phyloP scores from a whole-genome alignment of 2,113 vertebrate genomes.

The Asarcornis scutulata region DNA sequence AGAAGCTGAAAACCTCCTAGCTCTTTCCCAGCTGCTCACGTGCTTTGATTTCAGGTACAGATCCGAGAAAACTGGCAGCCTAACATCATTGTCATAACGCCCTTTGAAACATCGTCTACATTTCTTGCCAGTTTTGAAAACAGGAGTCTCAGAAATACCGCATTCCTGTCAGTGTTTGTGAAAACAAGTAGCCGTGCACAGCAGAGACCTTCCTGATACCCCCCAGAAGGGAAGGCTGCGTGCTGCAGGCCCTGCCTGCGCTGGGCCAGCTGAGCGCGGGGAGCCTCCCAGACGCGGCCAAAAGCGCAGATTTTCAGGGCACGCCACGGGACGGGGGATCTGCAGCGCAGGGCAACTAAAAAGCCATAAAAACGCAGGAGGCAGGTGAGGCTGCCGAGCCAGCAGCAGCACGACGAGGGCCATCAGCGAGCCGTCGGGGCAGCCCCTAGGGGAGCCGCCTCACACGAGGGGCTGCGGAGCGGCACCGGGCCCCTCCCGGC shows the following conservation, averaged over 20 bases:
- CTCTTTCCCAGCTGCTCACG: neutral
- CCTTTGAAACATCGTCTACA: neutral
- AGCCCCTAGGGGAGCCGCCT: neutral
- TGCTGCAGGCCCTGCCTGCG: fast-evolving
- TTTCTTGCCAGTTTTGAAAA: neutral
- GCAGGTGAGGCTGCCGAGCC: fast-evolving
- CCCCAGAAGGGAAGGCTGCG: fast-evolving
- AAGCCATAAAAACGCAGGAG: fast-evolving
- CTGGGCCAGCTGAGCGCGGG: fast-evolving
- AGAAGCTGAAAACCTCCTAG: neutral
- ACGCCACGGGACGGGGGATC: fast-evolving
- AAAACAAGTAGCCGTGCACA: fast-evolving
- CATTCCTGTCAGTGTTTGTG: fast-evolving
- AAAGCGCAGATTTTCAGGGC: fast-evolving
- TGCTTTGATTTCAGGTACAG: neutral
- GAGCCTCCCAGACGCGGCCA: fast-evolving
- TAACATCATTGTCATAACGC: fast-evolving
- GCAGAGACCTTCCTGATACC: fast-evolving
- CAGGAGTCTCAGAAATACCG: neutral
- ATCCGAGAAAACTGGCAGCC: neutral
- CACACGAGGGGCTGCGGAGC: fast-evolving
- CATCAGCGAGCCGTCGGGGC: fast-evolving
- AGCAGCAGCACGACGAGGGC: fast-evolving
- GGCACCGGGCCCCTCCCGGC: too few species aligned
- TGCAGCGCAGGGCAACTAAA: fast-evolving